These are phyloP conservation scores for Mellivora capensis DNA, from an alignment of 2,113 vertebrate genomes.

Conservation along the genomic window DNA sequence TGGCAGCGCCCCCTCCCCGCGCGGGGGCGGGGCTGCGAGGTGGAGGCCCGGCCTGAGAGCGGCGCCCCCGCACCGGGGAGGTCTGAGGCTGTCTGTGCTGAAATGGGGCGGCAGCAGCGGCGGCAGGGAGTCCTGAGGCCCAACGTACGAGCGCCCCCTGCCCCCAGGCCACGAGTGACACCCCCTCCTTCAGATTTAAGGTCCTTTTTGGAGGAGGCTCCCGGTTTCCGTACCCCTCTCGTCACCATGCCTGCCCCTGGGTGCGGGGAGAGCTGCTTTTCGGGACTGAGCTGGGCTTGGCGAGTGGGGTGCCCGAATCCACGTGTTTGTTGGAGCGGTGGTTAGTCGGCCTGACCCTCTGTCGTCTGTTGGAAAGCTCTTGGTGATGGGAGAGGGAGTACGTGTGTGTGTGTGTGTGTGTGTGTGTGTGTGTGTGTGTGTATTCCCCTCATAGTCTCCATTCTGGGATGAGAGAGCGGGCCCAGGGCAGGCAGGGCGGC, in stretches of 20 bases:
- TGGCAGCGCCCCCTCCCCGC: constrained; percentile 26
- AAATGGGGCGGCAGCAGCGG: background rate
- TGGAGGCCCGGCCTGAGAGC: background rate
- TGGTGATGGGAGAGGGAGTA: background rate
- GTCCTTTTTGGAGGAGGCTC: background rate
- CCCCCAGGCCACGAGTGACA: constrained; percentile 18
- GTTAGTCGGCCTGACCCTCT: background rate
- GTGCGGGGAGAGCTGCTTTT: constrained; percentile 6
- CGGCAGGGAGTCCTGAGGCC: constrained; percentile 39
- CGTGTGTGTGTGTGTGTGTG: background rate
- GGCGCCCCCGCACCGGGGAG: constrained; percentile 58
- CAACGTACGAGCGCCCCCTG: constrained; percentile 60
- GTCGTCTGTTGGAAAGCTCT: background rate
- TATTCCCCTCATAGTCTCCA: background rate
- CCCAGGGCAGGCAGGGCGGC: background rate
- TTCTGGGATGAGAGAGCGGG: background rate
- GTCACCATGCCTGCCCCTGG: background rate
- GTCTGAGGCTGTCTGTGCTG: constrained; percentile 53
- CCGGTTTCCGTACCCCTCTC: background rate
- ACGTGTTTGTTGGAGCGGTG: background rate
- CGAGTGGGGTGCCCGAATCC: background rate
- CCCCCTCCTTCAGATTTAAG: background rate
- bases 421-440: background rate
- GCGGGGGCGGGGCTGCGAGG: constrained; percentile 59
- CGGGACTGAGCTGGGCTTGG: background rate